Percentiles rank a stretch among this genome's conserved stretches.
Evolutionary conservation across 2,797 vertebrate genomes (phyloP).

Genomic region (Dendrocincla fuliginosa): DNA sequence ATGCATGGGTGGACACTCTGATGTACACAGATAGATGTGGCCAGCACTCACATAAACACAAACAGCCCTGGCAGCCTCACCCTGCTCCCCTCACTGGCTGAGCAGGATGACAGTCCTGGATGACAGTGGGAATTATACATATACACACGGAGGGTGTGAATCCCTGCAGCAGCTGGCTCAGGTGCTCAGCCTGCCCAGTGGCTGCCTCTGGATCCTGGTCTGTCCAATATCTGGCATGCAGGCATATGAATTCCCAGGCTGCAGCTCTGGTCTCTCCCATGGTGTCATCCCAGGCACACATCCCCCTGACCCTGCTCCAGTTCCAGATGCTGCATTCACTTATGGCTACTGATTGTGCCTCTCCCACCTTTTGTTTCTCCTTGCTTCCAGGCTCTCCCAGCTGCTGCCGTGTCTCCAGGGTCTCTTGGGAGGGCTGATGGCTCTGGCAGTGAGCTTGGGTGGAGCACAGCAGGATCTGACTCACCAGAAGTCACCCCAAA

Average conservation of each 20-base stretch:
- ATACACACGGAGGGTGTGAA: fast-evolving
- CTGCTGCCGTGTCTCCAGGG: fast-evolving
- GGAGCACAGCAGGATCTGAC: fast-evolving
- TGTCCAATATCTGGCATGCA: not conserved
- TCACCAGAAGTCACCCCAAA: not conserved
- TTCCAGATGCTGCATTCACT: not conserved
- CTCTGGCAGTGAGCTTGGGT: not conserved
- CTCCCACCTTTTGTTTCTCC: not conserved
- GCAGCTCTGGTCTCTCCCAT: fast-evolving
- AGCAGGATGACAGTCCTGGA: not conserved
- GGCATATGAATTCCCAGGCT: not conserved
- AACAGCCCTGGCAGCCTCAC: not conserved
- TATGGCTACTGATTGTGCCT: fast-evolving
- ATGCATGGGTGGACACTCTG: fast-evolving
- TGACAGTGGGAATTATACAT: not conserved
- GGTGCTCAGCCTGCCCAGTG: not conserved
- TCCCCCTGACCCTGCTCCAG: not conserved
- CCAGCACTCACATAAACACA: not conserved
- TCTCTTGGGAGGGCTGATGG: not conserved
- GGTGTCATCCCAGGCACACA: fast-evolving
- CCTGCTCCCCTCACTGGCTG: not conserved
- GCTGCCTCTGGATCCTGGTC: not conserved
- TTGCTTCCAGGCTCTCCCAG: not conserved
- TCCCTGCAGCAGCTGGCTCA: not conserved
- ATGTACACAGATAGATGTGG: not conserved